phyloP scores from a whole-genome alignment of 2,888 invertebrate genomes.

The Pandemis corylana region DNA sequence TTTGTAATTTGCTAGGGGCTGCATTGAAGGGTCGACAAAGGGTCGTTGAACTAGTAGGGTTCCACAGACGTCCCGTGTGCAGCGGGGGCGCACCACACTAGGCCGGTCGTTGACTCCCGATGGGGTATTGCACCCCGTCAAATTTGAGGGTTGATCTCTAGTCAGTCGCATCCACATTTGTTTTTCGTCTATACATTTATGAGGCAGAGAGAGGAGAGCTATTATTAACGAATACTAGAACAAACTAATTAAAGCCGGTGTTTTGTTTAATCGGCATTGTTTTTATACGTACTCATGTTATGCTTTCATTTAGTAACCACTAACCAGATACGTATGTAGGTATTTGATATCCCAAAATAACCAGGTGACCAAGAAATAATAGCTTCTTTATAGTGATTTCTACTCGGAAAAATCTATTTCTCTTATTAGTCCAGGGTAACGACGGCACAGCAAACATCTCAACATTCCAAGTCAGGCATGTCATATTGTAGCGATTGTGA shows the following conservation, averaged over 20 bases:
- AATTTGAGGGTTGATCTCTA: constrained; percentile 14
- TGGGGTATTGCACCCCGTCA: constrained; percentile 64
- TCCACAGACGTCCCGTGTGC: constrained; percentile 67
- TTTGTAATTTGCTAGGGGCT: constrained; percentile 63
- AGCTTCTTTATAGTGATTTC: not conserved
- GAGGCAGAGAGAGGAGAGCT: no score
- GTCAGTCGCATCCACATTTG: not conserved
- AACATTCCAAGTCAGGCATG: not conserved
- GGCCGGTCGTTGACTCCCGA: constrained; percentile 77
- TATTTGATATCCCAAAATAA: no score
- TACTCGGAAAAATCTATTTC: not conserved
- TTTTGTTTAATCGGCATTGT: constrained; percentile 1
- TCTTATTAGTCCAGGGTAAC: no score
- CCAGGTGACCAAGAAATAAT: no score
- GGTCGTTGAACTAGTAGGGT: constrained; percentile 79
- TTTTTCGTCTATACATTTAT: not conserved
- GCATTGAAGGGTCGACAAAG: constrained; percentile 64
- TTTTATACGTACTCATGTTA: not conserved
- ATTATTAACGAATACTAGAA: not conserved
- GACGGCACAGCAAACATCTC: not conserved
- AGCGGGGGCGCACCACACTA: constrained; percentile 68
- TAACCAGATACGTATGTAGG: not conserved
- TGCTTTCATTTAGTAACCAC: no score
- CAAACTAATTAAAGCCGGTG: not conserved
- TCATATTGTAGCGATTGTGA: constrained; percentile 21